Conservation (phyloP, 2,797 vertebrate species). For the Sibirionetta formosa region DNA sequence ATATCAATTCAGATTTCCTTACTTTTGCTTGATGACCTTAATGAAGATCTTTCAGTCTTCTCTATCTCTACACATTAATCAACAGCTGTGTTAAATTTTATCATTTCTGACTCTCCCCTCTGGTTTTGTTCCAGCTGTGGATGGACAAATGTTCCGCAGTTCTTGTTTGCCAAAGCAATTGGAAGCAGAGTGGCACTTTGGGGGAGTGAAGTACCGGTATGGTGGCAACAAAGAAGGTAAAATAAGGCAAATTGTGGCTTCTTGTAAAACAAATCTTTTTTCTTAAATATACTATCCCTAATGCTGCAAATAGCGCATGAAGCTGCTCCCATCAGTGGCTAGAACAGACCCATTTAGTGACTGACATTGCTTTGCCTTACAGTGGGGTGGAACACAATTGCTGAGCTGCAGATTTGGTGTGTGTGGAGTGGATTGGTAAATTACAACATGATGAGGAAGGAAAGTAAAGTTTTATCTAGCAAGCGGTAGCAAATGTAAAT, state of each 20-base stretch:
- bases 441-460: neutral
- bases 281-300: neutral
- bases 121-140: constrained; percentile 69
- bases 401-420: neutral
- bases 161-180: constrained; percentile 94
- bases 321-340: neutral
- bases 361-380: neutral
- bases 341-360: neutral
- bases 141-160: constrained; percentile 91
- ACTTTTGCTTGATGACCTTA: neutral
- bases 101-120: neutral
- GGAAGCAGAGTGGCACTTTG: constrained; percentile 93
- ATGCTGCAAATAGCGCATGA: neutral
- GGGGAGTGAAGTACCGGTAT: constrained; percentile 93
- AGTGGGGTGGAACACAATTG: neutral
- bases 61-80: neutral
- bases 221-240: constrained; percentile 95
- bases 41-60: neutral
- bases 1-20: neutral
- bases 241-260: constrained; percentile 1
- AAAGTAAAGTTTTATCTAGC: neutral
- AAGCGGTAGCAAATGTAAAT: neutral
- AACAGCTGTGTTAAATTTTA: neutral
- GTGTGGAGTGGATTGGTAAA: neutral
- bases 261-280: neutral